phyloP scores from a whole-genome alignment of 2,797 vertebrate species.

The Microctenopoma lineatum region DNA sequence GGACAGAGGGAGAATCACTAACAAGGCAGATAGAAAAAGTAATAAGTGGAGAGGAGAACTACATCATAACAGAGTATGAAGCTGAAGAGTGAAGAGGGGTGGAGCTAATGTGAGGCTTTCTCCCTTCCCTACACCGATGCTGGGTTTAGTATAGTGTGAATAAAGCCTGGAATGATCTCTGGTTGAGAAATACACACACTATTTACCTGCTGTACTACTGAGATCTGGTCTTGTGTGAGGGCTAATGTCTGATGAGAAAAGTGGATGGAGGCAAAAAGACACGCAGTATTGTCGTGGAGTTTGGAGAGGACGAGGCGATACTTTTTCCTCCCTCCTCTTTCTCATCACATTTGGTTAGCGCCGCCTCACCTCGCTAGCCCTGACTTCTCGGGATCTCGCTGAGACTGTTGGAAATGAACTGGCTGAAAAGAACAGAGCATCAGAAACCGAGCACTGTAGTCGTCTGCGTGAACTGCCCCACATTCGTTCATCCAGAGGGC shows the following conservation, averaged over 20 bases:
- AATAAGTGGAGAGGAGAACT: slow-evolving; percentile 54
- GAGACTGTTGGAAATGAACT: neutral
- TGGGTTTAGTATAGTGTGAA: slow-evolving; percentile 34
- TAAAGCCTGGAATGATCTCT: slow-evolving; percentile 51
- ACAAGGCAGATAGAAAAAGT: slow-evolving; percentile 32
- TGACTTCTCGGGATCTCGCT: neutral
- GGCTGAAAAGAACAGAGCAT: slow-evolving; percentile 9
- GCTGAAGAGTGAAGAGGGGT: slow-evolving; percentile 50
- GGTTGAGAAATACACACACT: slow-evolving; percentile 37
- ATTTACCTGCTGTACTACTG: neutral
- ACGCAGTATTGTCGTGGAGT: neutral
- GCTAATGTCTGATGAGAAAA: slow-evolving; percentile 15
- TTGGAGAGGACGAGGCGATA: neutral
- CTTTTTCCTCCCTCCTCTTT: neutral
- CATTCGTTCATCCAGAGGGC: slow-evolving; percentile 25
- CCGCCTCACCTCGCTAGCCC: slow-evolving; percentile 1
- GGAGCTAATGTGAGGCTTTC: slow-evolving; percentile 62
- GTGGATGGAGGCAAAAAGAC: slow-evolving; percentile 3
- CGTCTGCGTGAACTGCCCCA: slow-evolving; percentile 8
- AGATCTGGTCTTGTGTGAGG: slow-evolving; percentile 28
- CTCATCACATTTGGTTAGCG: slow-evolving; percentile 24
- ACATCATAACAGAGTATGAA: slow-evolving; percentile 50
- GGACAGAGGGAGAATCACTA: slow-evolving; percentile 35
- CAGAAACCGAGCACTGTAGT: slow-evolving; percentile 1
- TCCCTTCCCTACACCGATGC: slow-evolving; percentile 33